A percentile compares a stretch with the other conserved stretches of the same genome.
Evolutionary conservation across 2,888 invertebrate species (phyloP).

Genomic region (Lasioglossum leucozonium): DNA sequence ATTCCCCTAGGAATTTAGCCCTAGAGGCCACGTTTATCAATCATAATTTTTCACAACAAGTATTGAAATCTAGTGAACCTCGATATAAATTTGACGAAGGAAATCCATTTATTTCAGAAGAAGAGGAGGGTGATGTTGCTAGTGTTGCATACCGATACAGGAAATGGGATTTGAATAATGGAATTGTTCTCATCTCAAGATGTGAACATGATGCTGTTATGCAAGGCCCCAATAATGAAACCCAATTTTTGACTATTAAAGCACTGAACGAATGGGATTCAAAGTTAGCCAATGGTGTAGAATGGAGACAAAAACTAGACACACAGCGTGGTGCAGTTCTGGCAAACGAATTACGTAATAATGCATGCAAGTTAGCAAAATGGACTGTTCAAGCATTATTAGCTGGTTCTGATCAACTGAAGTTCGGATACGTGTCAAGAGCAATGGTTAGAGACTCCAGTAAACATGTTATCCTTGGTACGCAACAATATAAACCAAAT

Average conservation of each 20-base stretch:
- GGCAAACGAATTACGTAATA: constrained; percentile 98
- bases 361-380: constrained; percentile 99
- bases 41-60: constrained; percentile 99
- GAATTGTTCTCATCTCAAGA: constrained; percentile 94
- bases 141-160: constrained; percentile 98
- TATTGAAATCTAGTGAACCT: constrained; percentile 90
- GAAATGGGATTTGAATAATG: constrained; percentile 98
- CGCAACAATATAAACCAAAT: constrained; percentile 98
- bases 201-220: constrained; percentile 99
- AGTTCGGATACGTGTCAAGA: constrained; percentile 99
- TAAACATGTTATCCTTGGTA: constrained; percentile 98
- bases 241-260: constrained; percentile 97
- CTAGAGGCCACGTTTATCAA: constrained; percentile 99
- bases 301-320: constrained; percentile 99
- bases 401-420: constrained; percentile 98
- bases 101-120: constrained; percentile 97
- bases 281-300: constrained; percentile 97
- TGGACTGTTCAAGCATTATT: constrained; percentile 98
- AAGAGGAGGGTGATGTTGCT: constrained; percentile 96
- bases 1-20: constrained; percentile 97
- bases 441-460: constrained; percentile 96
- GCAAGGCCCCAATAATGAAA: constrained; percentile 93
- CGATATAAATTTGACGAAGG: constrained; percentile 95
- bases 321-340: constrained; percentile 99
- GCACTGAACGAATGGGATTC: constrained; percentile 99